phyloP scores from a whole-genome alignment of 2,113 vertebrate genomes.

The Meriones unguiculatus region DNA sequence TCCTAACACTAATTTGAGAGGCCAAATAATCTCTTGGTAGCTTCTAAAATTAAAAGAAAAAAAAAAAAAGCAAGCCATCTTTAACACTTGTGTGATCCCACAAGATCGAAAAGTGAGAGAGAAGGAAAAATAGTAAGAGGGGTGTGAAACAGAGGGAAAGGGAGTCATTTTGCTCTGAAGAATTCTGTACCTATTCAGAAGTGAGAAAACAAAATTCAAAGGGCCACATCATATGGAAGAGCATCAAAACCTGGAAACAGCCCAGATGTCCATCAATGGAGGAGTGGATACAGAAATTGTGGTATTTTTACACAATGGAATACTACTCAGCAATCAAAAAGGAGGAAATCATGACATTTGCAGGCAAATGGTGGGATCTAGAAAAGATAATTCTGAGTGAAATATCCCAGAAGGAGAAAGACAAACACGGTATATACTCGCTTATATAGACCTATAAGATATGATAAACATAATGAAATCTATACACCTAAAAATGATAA shows the following conservation, averaged over 20 bases:
- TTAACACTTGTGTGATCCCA: not conserved
- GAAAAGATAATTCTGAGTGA: too few relatives aligned
- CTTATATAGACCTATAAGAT: too few relatives aligned
- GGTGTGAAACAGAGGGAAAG: not conserved
- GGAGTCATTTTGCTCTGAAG: not conserved
- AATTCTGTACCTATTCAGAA: constrained; percentile 1
- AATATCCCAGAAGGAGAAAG: too few relatives aligned
- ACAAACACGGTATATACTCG: too few relatives aligned
- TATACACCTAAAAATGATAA: too few relatives aligned
- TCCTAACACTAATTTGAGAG: not conserved
- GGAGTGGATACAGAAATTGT: too few relatives aligned
- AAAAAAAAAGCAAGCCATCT: not conserved
- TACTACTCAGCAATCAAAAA: too few relatives aligned
- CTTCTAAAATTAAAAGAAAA: not conserved
- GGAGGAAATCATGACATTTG: too few relatives aligned
- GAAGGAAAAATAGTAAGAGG: not conserved
- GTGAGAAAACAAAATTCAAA: constrained; percentile 32
- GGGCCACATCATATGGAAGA: not conserved
- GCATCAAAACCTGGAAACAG: not conserved
- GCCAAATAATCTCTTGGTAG: not conserved
- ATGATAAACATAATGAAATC: too few relatives aligned
- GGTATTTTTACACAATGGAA: too few relatives aligned
- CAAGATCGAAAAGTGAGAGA: not conserved
- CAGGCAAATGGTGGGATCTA: too few relatives aligned
- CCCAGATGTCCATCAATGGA: too few relatives aligned